These are phyloP conservation scores for Tympanoctomys barrerae DNA, from an alignment of 2,797 vertebrate genomes.

Conservation along the genomic window DNA sequence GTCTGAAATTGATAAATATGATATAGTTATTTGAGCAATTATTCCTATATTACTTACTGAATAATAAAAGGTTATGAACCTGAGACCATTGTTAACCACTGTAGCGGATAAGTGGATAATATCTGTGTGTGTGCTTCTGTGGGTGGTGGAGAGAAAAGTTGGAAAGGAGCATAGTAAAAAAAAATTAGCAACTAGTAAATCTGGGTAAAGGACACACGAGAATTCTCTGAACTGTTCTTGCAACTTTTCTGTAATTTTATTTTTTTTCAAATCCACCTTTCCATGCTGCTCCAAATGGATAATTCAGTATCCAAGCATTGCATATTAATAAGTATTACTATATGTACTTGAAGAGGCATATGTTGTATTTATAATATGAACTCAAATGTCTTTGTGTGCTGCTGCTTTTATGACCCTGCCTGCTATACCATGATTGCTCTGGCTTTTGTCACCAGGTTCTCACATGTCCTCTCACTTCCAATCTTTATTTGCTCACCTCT, in stretches of 20 bases:
- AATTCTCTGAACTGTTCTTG: background rate
- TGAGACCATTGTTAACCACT: background rate
- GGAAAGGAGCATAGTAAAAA: background rate
- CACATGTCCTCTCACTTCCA: background rate
- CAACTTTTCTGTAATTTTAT: background rate
- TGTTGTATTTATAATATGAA: background rate
- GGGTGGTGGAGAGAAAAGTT: background rate
- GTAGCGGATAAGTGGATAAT: background rate
- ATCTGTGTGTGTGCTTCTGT: background rate
- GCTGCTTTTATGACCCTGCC: background rate
- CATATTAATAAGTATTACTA: no score
- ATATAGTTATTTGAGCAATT: background rate
- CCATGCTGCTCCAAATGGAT: background rate
- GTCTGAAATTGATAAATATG: background rate
- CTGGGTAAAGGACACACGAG: background rate
- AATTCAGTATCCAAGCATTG: background rate
- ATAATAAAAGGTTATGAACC: background rate
- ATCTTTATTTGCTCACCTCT: background rate
- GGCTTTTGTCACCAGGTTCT: background rate
- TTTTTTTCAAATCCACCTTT: background rate
- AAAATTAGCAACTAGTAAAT: background rate
- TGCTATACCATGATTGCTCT: no score
- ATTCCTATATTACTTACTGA: background rate
- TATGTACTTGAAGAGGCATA: background rate
- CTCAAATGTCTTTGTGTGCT: background rate